Evolutionary conservation across 2,113 vertebrate species (phyloP).

Genomic region (Prunella fulvescens): DNA sequence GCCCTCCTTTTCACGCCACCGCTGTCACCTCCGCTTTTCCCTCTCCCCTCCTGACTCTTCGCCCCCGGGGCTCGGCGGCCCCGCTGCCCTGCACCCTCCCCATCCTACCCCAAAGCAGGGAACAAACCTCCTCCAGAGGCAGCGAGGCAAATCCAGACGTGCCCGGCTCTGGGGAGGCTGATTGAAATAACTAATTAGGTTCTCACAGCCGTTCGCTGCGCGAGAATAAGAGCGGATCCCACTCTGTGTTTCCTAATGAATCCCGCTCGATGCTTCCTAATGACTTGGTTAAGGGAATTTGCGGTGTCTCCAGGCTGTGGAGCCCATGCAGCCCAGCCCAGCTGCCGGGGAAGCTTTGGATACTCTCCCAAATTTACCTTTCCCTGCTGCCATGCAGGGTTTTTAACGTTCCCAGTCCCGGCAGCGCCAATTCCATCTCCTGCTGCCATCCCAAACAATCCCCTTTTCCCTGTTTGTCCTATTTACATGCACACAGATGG

Average conservation of each 20-base stretch:
- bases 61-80: neutral
- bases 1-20: neutral
- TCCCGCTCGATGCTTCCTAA: constrained; percentile 19
- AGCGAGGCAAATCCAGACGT: constrained; percentile 26
- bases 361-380: neutral
- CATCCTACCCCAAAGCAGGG: neutral
- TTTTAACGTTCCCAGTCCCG: neutral
- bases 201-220: neutral
- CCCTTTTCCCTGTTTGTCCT: neutral
- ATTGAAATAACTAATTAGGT: constrained; percentile 46
- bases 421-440: neutral
- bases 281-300: neutral
- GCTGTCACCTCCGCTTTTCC: neutral
- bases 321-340: neutral
- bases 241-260: neutral
- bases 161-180: constrained; percentile 1
- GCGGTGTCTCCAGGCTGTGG: neutral
- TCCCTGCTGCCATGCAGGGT: neutral
- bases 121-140: neutral
- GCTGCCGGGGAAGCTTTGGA: neutral
- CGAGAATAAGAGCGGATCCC: neutral
- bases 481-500: neutral
- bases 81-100: neutral
- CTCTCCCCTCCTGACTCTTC: neutral
- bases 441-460: neutral